Conservation (phyloP, 1,140 invertebrate genomes). For the Drosophila insularis region DNA sequence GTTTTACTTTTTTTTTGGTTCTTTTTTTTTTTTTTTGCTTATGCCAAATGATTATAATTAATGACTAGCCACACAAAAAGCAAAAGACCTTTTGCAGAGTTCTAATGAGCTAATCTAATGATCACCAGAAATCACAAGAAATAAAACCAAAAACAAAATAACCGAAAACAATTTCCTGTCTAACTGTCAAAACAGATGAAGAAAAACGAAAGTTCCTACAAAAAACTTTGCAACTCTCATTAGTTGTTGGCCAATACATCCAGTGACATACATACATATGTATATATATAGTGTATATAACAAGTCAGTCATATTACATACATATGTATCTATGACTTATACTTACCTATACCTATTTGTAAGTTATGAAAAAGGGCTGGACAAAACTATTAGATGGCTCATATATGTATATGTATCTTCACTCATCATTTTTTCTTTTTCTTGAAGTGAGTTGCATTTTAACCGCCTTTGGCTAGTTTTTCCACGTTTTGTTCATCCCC, state of each 20-base stretch:
- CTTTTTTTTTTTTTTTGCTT: conserved; percentile 8
- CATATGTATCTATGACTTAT: conserved; percentile 5
- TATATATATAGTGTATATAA: no score
- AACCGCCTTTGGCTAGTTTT: conserved; percentile 63
- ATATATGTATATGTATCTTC: conserved; percentile 14
- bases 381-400: conserved; percentile 45
- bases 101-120: conserved; percentile 67
- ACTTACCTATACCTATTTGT: conserved; percentile 6
- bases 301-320: no score
- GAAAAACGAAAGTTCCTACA: conserved; percentile 67
- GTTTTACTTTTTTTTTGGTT: neutral
- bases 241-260: conserved; percentile 55
- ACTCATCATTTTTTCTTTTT: conserved; percentile 9
- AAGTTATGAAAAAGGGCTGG: conserved; percentile 34
- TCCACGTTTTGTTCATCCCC: conserved; percentile 28
- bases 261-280: conserved; percentile 47
- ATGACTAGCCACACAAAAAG: conserved; percentile 41
- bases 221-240: conserved; percentile 42
- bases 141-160: conserved; percentile 16
- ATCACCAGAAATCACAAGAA: conserved; percentile 4
- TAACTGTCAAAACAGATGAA: conserved; percentile 41
- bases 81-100: conserved; percentile 28
- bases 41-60: conserved; percentile 50
- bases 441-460: conserved; percentile 52
- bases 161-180: conserved; percentile 63